Evolutionary conservation across 2,888 invertebrate genomes (phyloP), one percentile per base, ranked within the genome.

Genomic region (Tinea trinotella): DNA sequence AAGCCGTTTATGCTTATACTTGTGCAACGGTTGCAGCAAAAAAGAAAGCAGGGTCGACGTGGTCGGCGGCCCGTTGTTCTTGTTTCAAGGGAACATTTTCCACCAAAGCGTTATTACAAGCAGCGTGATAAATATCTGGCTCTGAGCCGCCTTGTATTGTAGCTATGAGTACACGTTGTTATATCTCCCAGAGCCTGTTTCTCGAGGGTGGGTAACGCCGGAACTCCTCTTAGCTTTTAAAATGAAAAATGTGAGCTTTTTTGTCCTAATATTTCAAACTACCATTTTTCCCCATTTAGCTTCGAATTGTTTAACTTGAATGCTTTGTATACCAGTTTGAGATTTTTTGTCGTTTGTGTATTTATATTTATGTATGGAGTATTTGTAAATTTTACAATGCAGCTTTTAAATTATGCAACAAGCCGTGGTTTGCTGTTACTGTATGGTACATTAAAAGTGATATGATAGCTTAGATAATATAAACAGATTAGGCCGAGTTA

Each of bases 61-160:
- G 49, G 18, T 46, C 10, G 52, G 50, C 10, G 52, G 50, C 35
- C 22, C 30, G 55, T 35, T 50, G 44, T 53, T 48, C 49, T 20
- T 56, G 24, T 50, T 50, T 55, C 53, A 53, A 53, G 9, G 30
- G 40, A 50, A 22, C 50, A 53, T 52, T 54, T 55, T 19, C 52
- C 18, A 54, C 59, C 54, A 57, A 56, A 59, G 60, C 59, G 59
- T 61, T 61, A 61, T 60, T 61, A 59, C 61, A 60, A 58, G 56
- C 60, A 52, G 54, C 54, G 54, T 57, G 56, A 59, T 61, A 60
- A 59, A 61, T 59, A 57, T 56, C 56, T 54, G 46, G 52, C 57
- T 15, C 54, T 55, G 58, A 52, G 35, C 53, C 46, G 15, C 40
- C 35, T 30, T 34, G 53, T 52, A 24, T 52, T 48, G 54, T 52